Evolutionary conservation across 1,140 invertebrate genomes (phyloP).

Genomic region (Philaenus spumarius): DNA sequence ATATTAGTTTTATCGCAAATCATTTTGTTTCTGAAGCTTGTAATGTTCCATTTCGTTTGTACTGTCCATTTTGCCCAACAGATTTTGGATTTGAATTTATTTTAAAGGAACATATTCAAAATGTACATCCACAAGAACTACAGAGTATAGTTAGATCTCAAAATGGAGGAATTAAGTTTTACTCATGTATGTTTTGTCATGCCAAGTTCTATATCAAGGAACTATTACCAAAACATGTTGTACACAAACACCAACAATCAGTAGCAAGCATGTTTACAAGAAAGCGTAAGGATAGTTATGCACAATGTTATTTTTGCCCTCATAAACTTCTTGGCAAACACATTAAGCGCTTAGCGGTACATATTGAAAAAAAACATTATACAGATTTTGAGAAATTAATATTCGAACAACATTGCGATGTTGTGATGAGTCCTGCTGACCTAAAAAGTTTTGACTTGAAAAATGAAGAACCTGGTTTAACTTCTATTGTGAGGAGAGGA

Average conservation of each 20-base stretch:
- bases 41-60: conserved; percentile 21
- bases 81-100: conserved; percentile 30
- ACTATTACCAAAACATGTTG: conserved; percentile 30
- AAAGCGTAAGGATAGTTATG: conserved; percentile 18
- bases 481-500: background rate
- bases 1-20: conserved; percentile 21
- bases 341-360: conserved; percentile 28
- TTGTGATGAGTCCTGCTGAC: conserved; percentile 14
- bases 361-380: conserved; percentile 33
- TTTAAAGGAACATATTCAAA: conserved; percentile 32
- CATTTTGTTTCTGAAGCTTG: conserved; percentile 26
- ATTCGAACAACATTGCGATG: conserved; percentile 21
- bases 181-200: conserved; percentile 29
- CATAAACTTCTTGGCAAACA: conserved; percentile 27
- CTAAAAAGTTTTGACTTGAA: conserved; percentile 13
- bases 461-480: background rate
- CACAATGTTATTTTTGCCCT: conserved; percentile 30
- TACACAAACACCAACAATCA: conserved; percentile 27
- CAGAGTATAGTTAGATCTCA: conserved; percentile 21
- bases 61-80: conserved; percentile 32
- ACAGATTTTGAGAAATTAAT: conserved; percentile 25
- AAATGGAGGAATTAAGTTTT: conserved; percentile 16
- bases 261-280: conserved; percentile 23
- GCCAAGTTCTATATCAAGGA: conserved; percentile 30
- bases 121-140: conserved; percentile 24